These are phyloP conservation scores for Bombus ignitus DNA, from an alignment of 1,140 invertebrate species.

Conservation along the genomic window DNA sequence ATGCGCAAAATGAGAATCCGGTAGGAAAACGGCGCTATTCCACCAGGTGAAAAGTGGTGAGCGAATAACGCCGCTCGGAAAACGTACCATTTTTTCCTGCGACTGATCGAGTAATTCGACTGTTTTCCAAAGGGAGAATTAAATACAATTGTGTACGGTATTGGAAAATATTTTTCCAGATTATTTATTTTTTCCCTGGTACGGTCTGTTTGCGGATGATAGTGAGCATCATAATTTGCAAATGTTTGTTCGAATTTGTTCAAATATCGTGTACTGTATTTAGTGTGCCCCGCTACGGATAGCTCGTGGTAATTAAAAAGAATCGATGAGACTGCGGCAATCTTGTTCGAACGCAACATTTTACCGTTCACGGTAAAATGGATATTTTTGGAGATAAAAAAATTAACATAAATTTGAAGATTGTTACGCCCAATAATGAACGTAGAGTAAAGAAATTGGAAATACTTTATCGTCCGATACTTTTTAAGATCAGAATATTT, in stretches of 20 bases:
- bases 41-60: slow-evolving; percentile 21
- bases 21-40: slow-evolving; percentile 28
- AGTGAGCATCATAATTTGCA: background rate
- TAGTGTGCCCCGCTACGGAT: no score
- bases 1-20: slow-evolving; percentile 44
- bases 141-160: background rate
- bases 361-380: background rate
- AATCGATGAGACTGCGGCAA: background rate
- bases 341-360: background rate
- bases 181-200: background rate
- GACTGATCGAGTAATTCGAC: slow-evolving; percentile 27
- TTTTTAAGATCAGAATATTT: background rate
- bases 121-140: background rate
- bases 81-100: background rate
- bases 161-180: background rate
- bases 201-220: background rate
- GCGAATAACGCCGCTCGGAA: slow-evolving; percentile 10
- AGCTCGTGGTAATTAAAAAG: background rate
- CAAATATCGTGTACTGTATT: background rate
- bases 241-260: background rate
- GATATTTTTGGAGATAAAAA: no score
- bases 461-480: no score
- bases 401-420: no score
- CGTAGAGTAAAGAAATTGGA: no score
- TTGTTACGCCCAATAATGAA: no score